These are phyloP conservation scores for Ataeniobius toweri DNA, from an alignment of 2,797 vertebrate genomes.

Conservation along the genomic window DNA sequence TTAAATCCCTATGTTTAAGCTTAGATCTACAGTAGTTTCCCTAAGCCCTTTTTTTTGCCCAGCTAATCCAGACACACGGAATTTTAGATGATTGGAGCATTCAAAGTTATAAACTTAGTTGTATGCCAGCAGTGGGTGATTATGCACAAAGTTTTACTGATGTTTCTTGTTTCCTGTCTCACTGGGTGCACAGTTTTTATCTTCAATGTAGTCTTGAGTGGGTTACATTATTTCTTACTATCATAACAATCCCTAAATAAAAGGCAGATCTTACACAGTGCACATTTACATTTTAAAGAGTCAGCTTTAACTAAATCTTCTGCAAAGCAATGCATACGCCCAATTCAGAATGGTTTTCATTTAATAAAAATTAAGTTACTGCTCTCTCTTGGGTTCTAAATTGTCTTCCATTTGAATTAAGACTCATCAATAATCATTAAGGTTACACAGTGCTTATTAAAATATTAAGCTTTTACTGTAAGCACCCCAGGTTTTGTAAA, in stretches of 20 bases:
- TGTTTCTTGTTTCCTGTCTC: background rate
- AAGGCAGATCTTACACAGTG: no score
- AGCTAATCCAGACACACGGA: background rate
- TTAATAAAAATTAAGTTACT: no score
- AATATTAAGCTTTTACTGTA: background rate
- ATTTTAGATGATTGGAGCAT: background rate
- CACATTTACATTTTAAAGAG: no score
- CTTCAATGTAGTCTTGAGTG: background rate
- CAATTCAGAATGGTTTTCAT: background rate
- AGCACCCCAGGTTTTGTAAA: background rate
- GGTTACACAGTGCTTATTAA: background rate
- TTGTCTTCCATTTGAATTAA: no score
- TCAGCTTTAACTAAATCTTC: background rate
- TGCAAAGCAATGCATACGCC: background rate
- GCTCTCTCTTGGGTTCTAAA: no score
- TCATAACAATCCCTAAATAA: background rate
- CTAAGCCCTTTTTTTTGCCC: background rate
- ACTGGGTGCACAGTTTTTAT: background rate
- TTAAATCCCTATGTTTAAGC: background rate
- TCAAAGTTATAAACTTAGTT: background rate
- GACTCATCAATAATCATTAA: background rate
- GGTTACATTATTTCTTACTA: background rate
- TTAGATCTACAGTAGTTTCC: background rate
- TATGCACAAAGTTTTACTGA: background rate
- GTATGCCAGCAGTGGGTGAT: background rate